Evolutionary conservation across 2,888 invertebrate genomes (phyloP), one percentile per base, ranked within the genome.

Genomic region (Plebejus argus): DNA sequence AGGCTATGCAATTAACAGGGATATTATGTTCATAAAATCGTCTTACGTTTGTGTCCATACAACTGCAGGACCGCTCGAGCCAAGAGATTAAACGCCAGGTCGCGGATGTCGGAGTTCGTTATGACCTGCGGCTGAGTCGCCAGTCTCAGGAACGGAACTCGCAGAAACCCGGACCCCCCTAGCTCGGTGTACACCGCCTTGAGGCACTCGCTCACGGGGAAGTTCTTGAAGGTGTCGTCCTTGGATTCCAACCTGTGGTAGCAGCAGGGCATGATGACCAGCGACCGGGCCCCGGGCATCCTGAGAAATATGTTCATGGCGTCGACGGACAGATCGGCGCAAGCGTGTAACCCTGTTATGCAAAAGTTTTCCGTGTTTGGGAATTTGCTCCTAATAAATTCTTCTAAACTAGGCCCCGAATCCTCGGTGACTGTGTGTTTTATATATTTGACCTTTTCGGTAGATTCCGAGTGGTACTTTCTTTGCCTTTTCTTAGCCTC

Each of bases 241-340:
- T 81, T 82, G 45, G 75, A 45, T 23, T 82, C 82, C 86, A 97
- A 93, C 88, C 96, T 96, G 86, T 97, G 97, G 84, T 97, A 97
- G 85, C 97, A 97, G 84, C 97, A 97, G 4, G 97, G 96, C 95
- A 97, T 96, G 18, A 97, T 91, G 71, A 96, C 93, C 33, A 97
- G 86, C 20, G 95, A 88, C 79, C 91, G 93, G 0, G 95, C 95
- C 56, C 89, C 87, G 8, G 91, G 84, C 86, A 96, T 94, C 83
- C 94, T 89, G 66, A 95, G 84, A 88, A 97, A 97, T 81, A 97
- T 89, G 82, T 95, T 94, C 76, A 97, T 94, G 10, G 96, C 95
- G 77, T 95, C 94, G 33, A 97, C 92, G 66, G 96, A 96, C 78
- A 97, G 92, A 90, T 97, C 97, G 0, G 96, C 97, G 84, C 97